Conservation (phyloP, 2,888 invertebrate genomes). For the Brachyptera risi region DNA sequence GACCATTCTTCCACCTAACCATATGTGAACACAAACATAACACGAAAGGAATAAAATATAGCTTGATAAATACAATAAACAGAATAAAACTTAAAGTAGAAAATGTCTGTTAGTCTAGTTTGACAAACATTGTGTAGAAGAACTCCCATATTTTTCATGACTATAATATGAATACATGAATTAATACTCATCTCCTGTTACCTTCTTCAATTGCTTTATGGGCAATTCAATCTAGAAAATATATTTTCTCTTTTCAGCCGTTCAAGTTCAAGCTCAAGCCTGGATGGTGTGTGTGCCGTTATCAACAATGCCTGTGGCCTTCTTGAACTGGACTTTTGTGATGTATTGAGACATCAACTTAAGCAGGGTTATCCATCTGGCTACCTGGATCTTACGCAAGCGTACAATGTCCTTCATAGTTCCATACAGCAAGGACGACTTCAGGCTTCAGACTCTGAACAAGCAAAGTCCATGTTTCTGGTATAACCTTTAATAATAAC, state of each 20-base stretch:
- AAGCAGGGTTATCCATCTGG: constrained; percentile 76
- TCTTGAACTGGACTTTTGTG: constrained; percentile 79
- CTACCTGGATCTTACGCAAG: constrained; percentile 72
- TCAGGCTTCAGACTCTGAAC: constrained; percentile 73
- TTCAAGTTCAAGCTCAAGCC: constrained; percentile 83
- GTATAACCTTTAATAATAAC: constrained; percentile 53
- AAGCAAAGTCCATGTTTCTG: constrained; percentile 69
- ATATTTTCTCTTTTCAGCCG: constrained; percentile 54
- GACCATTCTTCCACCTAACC: no score
- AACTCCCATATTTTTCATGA: no score
- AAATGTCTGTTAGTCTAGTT: no score
- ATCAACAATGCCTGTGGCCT: constrained; percentile 88
- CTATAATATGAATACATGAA: no score
- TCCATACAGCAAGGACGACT: constrained; percentile 75
- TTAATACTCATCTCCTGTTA: no score
- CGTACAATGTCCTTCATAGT: constrained; percentile 76
- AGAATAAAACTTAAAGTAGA: no score
- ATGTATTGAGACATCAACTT: constrained; percentile 66
- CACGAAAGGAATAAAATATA: no score
- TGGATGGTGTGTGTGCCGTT: constrained; percentile 94
- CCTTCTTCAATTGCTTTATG: background rate
- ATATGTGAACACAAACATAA: no score
- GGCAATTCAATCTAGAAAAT: background rate
- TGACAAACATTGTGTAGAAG: no score
- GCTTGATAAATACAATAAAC: no score